These are phyloP conservation scores for Gopherus evgoodei DNA, from an alignment of 2,113 vertebrate genomes.

Conservation along the genomic window DNA sequence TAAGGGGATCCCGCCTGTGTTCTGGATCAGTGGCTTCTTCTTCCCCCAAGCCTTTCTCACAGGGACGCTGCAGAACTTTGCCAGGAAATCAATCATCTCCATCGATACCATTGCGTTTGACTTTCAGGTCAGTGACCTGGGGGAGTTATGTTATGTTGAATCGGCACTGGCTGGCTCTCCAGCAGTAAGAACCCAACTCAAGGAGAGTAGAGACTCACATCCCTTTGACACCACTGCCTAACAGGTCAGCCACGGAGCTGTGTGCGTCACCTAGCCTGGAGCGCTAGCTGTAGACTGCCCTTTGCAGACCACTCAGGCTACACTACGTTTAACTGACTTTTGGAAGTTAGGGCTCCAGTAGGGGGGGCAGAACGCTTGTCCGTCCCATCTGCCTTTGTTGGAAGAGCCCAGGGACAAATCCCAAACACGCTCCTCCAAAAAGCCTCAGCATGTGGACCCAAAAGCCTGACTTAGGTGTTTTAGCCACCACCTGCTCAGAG, in stretches of 20 bases:
- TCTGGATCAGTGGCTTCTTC: constrained; percentile 96
- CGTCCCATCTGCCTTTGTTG: background rate
- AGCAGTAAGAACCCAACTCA: background rate
- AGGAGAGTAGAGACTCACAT: background rate
- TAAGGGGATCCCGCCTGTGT: constrained; percentile 85
- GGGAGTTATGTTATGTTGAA: background rate
- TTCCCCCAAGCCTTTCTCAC: constrained; percentile 95
- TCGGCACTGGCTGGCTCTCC: background rate
- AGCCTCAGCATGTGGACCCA: background rate
- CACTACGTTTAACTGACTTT: too few relatives aligned
- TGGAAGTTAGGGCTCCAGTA: background rate
- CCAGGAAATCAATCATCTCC: constrained; percentile 84
- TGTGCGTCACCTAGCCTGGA: accelerated
- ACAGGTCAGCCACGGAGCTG: background rate
- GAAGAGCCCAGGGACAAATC: background rate
- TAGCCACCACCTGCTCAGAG: background rate
- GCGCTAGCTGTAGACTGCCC: background rate
- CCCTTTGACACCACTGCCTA: background rate
- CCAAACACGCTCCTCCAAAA: background rate
- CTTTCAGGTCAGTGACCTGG: constrained; percentile 83
- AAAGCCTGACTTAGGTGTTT: background rate
- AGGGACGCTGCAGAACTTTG: constrained; percentile 91
- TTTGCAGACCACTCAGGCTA: background rate
- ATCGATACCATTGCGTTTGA: constrained; percentile 89
- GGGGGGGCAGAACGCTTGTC: too few relatives aligned